phyloP scores from a whole-genome alignment of 2,888 invertebrate species.

The Stegophylla sp. region DNA sequence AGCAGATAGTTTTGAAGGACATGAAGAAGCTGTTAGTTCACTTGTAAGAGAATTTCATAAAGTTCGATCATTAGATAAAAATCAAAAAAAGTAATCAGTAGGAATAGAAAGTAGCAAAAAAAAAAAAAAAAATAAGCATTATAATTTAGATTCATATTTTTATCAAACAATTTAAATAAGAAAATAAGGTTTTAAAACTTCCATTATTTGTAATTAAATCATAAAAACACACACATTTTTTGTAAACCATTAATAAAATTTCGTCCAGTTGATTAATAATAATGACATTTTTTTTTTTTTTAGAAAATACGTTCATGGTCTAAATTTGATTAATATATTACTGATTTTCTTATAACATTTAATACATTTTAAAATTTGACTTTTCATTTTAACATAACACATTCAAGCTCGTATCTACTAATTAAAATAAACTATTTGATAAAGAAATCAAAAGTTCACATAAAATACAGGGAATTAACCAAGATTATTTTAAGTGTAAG shows the following conservation, averaged over 20 bases:
- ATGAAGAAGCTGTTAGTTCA: slow-evolving; percentile 74
- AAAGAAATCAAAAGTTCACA: background rate
- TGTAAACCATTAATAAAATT: background rate
- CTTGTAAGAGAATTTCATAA: slow-evolving; percentile 74
- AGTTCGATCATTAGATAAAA: slow-evolving; percentile 68
- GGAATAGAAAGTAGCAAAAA: background rate
- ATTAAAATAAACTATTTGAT: background rate
- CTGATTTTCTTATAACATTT: background rate
- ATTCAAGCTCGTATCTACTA: background rate
- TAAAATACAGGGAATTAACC: too few species aligned
- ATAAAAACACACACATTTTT: background rate
- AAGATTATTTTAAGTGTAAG: background rate
- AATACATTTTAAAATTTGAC: background rate
- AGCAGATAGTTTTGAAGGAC: slow-evolving; percentile 75
- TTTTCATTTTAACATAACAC: background rate
- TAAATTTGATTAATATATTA: background rate
- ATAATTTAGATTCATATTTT: background rate
- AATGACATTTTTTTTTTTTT: background rate
- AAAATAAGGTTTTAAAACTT: background rate
- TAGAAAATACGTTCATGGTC: background rate
- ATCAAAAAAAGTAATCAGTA: slow-evolving; percentile 41
- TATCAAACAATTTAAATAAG: background rate
- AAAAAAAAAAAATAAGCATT: background rate
- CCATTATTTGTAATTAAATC: background rate
- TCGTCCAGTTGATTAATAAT: background rate